A percentile compares a stretch with the other conserved stretches of the same genome.
Conservation (phyloP, 2,113 vertebrate genomes). For the Aptenodytes forsteri region DNA sequence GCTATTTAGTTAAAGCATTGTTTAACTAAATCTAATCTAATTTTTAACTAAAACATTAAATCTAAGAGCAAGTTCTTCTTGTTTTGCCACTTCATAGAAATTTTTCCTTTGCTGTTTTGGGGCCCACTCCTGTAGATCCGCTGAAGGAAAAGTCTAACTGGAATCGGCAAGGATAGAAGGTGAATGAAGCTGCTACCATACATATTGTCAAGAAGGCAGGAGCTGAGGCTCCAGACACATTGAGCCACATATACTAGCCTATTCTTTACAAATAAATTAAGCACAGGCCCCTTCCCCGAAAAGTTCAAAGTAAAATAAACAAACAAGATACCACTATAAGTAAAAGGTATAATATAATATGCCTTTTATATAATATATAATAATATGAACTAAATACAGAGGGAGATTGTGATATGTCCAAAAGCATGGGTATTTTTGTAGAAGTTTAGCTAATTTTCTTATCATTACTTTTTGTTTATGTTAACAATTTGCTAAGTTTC, state of each 20-base stretch:
- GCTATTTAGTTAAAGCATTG: neutral
- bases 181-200: neutral
- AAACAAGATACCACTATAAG: neutral
- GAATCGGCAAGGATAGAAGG: neutral
- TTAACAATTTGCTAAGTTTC: neutral
- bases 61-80: neutral
- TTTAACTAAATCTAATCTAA: too few relatives aligned
- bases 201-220: neutral
- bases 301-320: neutral
- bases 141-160: neutral
- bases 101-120: neutral
- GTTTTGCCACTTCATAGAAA: neutral
- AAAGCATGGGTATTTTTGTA: neutral
- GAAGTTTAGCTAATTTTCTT: neutral
- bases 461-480: neutral
- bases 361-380: too few relatives aligned
- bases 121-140: neutral
- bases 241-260: rapidly evolving
- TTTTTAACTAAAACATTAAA: neutral
- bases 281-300: neutral
- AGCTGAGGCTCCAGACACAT: neutral
- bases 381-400: neutral
- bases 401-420: neutral
- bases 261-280: neutral
- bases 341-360: neutral